Percentiles rank a stretch among this genome's conserved stretches.
Evolutionary conservation across 1,140 invertebrate species (phyloP).

Genomic region (Brachionus plicatilis): DNA sequence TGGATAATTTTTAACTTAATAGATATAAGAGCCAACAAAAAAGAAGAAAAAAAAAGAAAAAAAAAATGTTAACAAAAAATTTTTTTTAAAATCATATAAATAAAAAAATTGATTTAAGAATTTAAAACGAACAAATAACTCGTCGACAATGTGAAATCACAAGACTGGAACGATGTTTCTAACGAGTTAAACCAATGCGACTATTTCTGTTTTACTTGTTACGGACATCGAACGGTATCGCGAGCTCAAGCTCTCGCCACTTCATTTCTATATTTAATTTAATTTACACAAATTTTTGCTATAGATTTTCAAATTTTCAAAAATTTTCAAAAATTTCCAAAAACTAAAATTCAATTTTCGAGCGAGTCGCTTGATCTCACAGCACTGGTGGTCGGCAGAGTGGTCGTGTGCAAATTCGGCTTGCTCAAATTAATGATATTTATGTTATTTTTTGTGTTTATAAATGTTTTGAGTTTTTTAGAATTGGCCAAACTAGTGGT

Average conservation of each 20-base stretch:
- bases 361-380: background rate
- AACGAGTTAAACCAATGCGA: background rate
- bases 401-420: background rate
- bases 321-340: background rate
- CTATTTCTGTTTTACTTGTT: background rate
- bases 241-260: background rate
- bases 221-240: background rate
- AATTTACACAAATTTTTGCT: background rate
- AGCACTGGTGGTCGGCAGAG: background rate
- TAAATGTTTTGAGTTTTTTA: conserved; percentile 40
- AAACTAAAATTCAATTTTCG: background rate
- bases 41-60: background rate
- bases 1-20: background rate
- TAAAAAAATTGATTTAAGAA: background rate
- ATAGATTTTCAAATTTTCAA: background rate
- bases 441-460: conserved; percentile 33
- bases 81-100: background rate
- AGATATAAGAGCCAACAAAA: background rate
- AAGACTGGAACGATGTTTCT: background rate
- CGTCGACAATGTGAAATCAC: background rate
- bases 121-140: background rate
- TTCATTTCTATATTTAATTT: background rate
- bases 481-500: background rate
- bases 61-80: background rate
- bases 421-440: conserved; percentile 32